Conservation (phyloP, 2,888 invertebrate genomes). For the Gastrophysa polygoni region DNA sequence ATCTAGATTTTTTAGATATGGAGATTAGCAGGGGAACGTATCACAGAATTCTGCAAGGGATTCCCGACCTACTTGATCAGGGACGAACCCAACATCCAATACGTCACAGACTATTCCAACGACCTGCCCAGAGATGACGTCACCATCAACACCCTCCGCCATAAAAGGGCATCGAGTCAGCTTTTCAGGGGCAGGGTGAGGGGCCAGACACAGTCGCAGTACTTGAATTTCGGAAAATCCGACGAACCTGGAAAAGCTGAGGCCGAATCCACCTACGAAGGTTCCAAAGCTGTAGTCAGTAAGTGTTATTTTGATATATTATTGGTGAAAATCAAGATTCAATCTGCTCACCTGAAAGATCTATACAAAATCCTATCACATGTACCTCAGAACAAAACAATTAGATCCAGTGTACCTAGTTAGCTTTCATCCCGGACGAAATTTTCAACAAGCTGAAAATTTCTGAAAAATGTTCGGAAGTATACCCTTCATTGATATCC, state of each 20-base stretch:
- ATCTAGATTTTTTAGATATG: slow-evolving; percentile 52
- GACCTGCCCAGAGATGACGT: slow-evolving; percentile 17
- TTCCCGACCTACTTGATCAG: slow-evolving; percentile 56
- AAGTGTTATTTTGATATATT: no score
- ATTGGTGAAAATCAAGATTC: no score
- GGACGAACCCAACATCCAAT: slow-evolving; percentile 34
- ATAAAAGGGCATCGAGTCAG: slow-evolving; percentile 46
- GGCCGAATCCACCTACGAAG: slow-evolving; percentile 76
- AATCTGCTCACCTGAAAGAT: no score
- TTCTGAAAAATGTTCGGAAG: no score
- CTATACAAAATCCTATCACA: no score
- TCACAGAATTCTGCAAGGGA: slow-evolving; percentile 60
- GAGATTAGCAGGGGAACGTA: slow-evolving; percentile 57
- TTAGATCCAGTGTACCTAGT: no score
- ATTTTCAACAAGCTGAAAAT: no score
- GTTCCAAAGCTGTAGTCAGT: slow-evolving; percentile 76
- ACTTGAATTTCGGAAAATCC: slow-evolving; percentile 70
- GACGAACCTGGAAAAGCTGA: slow-evolving; percentile 75
- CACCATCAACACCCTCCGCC: slow-evolving; percentile 13
- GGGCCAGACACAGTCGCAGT: slow-evolving; percentile 86
- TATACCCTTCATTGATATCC: no score
- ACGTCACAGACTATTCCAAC: slow-evolving; percentile 31
- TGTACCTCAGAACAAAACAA: no score
- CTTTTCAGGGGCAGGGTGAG: slow-evolving; percentile 61
- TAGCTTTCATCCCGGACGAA: no score